phyloP scores from a whole-genome alignment of 2,113 vertebrate species.

The Spea bombifrons region DNA sequence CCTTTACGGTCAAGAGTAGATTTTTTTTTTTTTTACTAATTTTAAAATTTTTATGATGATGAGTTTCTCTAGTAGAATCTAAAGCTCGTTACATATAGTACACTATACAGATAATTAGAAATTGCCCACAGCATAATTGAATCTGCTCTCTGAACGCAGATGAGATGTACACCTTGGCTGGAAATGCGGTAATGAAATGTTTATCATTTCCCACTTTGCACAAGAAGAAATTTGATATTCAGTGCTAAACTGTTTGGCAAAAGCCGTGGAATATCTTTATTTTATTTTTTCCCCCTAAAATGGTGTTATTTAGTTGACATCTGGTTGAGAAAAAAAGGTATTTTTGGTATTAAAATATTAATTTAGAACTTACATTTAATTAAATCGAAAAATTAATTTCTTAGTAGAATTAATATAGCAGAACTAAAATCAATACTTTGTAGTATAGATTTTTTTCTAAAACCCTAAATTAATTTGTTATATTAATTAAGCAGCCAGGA shows the following conservation, averaged over 20 bases:
- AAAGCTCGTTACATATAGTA: constrained; percentile 9
- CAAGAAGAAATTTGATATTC: constrained; percentile 8
- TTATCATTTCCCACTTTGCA: constrained; percentile 28
- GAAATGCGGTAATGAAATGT: constrained; percentile 19
- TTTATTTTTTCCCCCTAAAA: no score
- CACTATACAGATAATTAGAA: constrained; percentile 42
- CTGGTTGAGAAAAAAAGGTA: no score
- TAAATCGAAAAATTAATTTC: no score
- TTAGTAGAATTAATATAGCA: no score
- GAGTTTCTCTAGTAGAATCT: neutral
- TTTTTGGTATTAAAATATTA: no score
- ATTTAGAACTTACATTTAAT: no score
- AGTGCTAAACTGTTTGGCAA: constrained; percentile 8
- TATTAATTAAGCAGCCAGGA: no score
- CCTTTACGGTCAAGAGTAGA: no score
- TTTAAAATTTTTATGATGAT: neutral
- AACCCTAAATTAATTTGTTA: no score
- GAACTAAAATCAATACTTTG: no score
- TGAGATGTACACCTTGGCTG: constrained; percentile 25
- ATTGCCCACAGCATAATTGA: constrained; percentile 44
- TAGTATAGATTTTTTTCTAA: no score
- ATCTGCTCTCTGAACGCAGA: constrained; percentile 16
- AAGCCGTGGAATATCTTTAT: constrained; percentile 18
- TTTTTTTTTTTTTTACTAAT: constrained; percentile 1
- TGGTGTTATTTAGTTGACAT: no score